Percentiles rank a stretch among this genome's conserved stretches.
phyloP scores from a whole-genome alignment of 2,888 invertebrate species.

The Neocrepidodera transversa region DNA sequence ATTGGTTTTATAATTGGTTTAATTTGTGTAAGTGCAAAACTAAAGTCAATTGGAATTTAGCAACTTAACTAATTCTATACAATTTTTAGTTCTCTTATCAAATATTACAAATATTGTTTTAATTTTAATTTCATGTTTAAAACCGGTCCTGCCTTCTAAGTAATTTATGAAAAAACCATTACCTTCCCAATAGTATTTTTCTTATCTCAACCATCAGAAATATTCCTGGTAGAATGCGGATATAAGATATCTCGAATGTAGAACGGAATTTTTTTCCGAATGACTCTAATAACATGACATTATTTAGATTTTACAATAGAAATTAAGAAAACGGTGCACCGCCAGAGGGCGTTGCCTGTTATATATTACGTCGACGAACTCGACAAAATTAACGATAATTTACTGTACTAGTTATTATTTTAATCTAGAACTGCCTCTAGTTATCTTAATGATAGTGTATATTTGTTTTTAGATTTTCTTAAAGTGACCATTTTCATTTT shows the following conservation, averaged over 20 bases:
- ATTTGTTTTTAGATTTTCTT: no score
- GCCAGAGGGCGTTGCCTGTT: slow-evolving; percentile 7
- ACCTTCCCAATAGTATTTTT: slow-evolving; percentile 4
- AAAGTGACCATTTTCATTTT: no score
- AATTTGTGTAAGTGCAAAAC: no score
- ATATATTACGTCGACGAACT: slow-evolving; percentile 16
- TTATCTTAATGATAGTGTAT: background rate
- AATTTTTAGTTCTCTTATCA: no score
- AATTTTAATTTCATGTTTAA: no score
- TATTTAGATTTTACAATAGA: slow-evolving; percentile 23
- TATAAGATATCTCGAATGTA: slow-evolving; percentile 7
- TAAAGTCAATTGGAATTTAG: no score
- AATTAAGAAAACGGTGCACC: slow-evolving; percentile 21
- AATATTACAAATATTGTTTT: no score
- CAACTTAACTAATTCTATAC: no score
- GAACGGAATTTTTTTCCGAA: slow-evolving; percentile 20
- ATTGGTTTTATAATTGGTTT: no score
- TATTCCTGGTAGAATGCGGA: slow-evolving; percentile 22
- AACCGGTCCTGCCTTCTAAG: no score
- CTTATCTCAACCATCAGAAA: slow-evolving; percentile 10
- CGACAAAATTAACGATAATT: slow-evolving; percentile 26
- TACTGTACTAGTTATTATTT: slow-evolving; percentile 19
- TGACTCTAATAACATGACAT: slow-evolving; percentile 23
- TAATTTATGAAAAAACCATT: background rate
- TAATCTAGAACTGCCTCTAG: slow-evolving; percentile 21